Evolutionary conservation across 1,140 invertebrate species (phyloP), one percentile per base, ranked within the genome.

Genomic region (Drosophila prosaltans): DNA sequence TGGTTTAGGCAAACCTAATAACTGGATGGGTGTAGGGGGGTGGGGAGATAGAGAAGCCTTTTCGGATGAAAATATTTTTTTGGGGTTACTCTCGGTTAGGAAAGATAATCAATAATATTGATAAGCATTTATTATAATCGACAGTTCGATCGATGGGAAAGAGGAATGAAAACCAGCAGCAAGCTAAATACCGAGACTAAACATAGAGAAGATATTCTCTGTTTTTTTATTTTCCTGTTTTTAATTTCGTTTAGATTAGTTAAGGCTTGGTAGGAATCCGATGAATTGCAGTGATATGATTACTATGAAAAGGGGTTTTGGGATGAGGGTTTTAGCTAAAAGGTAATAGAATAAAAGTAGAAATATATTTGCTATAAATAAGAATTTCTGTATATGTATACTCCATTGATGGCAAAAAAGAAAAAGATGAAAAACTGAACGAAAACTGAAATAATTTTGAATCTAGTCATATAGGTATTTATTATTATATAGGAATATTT

Each of bases 401-500:
- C 45, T 51, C 45, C 45, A 16, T 24, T 21, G 45, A 51, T 51
- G 21, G 45, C 21, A 26, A 51, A 36, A 30, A 30, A 30, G 28
- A 36, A 6, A 36, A 36, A 5, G 4, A 5, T 6, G 6, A 36
- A 36, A 26, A 51, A 48, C 45, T 48, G 45, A 48, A 7, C 2
- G 45, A 48, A 48, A 51, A 51, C 45, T 51, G 45, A 51, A 51
- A 51, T 51, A 51, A 51, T 51, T 51, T 51, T 51, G 45, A 51
- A 51, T 51, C 45, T 51, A 51, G 45, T 51, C 24, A 24, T 51
- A 21, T 26, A 51, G 8, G 21, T 51, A 51, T 51, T 26, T 51
- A 51, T 51, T 26, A 51, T 26, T 26, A 51, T 26, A 51, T 51
- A 51, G 21, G 9, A 26, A 48, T 48, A 48, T 48, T 48, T 48